Percentiles rank a stretch among this genome's conserved stretches.
phyloP scores from a whole-genome alignment of 2,888 invertebrate species.

The Cerastoderma edule region DNA sequence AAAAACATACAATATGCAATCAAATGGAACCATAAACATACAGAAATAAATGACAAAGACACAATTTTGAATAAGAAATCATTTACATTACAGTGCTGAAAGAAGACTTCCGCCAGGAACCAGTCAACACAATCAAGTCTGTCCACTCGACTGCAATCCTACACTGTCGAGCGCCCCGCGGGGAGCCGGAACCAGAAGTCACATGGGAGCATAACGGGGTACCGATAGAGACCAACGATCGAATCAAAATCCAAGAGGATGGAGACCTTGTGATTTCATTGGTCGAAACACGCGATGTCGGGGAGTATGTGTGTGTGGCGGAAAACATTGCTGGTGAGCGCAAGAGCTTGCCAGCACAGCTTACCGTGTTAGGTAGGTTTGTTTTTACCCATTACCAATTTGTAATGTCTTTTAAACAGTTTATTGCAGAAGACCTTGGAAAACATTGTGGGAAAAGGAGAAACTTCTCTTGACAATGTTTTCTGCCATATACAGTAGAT shows the following conservation, averaged over 20 bases:
- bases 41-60: too few relatives aligned
- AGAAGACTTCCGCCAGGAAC: slow-evolving; percentile 94
- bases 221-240: slow-evolving; percentile 84
- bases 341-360: slow-evolving; percentile 87
- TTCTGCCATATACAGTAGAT: too few relatives aligned
- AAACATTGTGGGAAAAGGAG: too few relatives aligned
- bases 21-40: too few relatives aligned
- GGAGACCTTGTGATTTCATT: slow-evolving; percentile 95
- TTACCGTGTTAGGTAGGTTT: slow-evolving; percentile 73
- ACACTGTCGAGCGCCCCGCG: slow-evolving; percentile 94
- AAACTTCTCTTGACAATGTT: too few relatives aligned
- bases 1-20: too few relatives aligned
- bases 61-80: too few relatives aligned
- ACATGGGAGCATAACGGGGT: slow-evolving; percentile 95
- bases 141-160: slow-evolving; percentile 87
- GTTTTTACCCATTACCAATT: too few relatives aligned
- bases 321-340: slow-evolving; percentile 95
- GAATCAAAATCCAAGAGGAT: slow-evolving; percentile 92
- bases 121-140: slow-evolving; percentile 92
- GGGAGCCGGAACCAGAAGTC: slow-evolving; percentile 94
- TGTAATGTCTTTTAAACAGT: too few relatives aligned
- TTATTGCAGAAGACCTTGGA: too few relatives aligned
- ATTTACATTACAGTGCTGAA: slow-evolving; percentile 88
- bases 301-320: slow-evolving; percentile 95
- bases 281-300: slow-evolving; percentile 94